These are phyloP conservation scores for Tiliqua scincoides DNA, from an alignment of 2,113 vertebrate species.

Conservation along the genomic window DNA sequence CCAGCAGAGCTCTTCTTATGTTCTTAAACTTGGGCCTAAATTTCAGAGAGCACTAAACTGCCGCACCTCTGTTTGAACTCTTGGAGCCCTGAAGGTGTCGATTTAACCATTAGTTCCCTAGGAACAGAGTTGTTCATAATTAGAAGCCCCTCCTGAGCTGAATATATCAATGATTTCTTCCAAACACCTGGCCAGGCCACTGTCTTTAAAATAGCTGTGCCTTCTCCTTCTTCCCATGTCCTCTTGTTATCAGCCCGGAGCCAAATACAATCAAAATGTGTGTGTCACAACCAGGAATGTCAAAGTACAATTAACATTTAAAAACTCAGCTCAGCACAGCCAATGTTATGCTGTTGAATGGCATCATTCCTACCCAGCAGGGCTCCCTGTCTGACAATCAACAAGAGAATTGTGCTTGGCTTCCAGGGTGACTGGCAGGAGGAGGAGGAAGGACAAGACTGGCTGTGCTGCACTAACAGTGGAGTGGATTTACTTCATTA, in stretches of 20 bases:
- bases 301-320: slow-evolving; percentile 69
- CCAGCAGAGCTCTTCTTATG: no score
- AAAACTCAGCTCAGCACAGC: slow-evolving; percentile 39
- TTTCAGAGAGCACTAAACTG: neutral
- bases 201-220: neutral
- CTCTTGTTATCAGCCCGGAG: slow-evolving; percentile 43
- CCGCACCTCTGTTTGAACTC: neutral
- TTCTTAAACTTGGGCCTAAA: neutral
- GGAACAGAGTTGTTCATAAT: neutral
- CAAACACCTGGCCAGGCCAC: neutral
- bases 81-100: neutral
- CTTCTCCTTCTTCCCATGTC: slow-evolving; percentile 33
- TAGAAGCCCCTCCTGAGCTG: neutral
- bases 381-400: rapidly evolving
- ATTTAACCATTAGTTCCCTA: neutral
- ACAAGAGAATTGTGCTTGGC: neutral
- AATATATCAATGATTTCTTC: neutral
- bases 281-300: slow-evolving; percentile 39
- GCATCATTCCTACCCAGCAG: neutral
- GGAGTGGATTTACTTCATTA: neutral
- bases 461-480: neutral
- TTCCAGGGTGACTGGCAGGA: rapidly evolving
- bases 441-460: neutral
- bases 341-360: neutral
- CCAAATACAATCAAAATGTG: slow-evolving; percentile 49